A percentile compares a stretch with the other conserved stretches of the same genome.
Conservation (phyloP, 2,113 vertebrate species). For the Carassius carassius region DNA sequence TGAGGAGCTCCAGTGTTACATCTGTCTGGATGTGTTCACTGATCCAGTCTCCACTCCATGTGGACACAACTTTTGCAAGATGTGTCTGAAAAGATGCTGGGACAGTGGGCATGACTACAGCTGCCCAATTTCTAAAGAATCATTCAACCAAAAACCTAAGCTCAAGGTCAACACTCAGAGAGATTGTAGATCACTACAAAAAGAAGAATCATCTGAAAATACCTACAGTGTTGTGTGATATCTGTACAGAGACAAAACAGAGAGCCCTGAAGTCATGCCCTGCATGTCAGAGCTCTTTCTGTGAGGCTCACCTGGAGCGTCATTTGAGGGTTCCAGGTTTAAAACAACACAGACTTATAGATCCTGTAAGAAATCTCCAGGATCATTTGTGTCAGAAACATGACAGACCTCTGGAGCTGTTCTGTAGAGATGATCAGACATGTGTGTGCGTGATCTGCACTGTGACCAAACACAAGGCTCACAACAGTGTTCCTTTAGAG, state of each 20-base stretch:
- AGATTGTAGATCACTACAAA: conserved; percentile 45
- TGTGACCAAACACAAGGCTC: neutral
- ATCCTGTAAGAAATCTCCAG: neutral
- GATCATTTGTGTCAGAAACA: conserved; percentile 16
- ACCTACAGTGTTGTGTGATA: neutral
- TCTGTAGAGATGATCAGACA: conserved; percentile 4
- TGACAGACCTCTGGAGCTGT: neutral
- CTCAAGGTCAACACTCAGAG: conserved; percentile 54
- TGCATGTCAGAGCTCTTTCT: conserved; percentile 2
- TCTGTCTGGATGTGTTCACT: conserved; percentile 35
- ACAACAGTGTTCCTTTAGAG: neutral
- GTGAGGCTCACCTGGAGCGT: neutral
- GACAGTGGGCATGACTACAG: neutral
- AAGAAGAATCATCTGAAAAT: neutral
- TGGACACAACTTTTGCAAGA: conserved; percentile 50
- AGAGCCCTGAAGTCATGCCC: conserved; percentile 1
- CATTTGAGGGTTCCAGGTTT: neutral
- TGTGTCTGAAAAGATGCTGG: conserved; percentile 34
- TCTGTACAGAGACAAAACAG: neutral
- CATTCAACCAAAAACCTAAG: conserved; percentile 15
- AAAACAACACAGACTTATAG: neutral
- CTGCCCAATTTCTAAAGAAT: conserved; percentile 42
- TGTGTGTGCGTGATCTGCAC: conserved; percentile 12
- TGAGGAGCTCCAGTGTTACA: conserved; percentile 7
- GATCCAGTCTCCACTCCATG: conserved; percentile 36